Evolutionary conservation across 2,888 invertebrate genomes (phyloP).

Genomic region (Halocaridina rubra): DNA sequence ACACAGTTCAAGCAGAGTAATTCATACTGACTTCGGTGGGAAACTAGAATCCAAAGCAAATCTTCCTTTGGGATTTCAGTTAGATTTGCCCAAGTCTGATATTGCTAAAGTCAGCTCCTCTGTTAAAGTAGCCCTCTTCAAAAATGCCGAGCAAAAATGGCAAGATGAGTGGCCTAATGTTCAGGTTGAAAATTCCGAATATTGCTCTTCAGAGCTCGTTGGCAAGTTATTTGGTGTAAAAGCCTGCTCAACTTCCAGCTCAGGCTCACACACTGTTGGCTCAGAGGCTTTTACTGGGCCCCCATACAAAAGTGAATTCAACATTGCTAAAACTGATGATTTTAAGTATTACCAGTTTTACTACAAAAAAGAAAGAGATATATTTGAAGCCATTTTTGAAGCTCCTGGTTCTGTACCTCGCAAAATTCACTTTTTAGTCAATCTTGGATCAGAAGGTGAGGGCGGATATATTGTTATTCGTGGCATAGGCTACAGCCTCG

Average conservation of each 20-base stretch:
- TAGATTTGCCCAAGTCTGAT: neutral
- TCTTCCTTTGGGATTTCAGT: neutral
- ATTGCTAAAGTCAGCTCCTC: slow-evolving; percentile 22
- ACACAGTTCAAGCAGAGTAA: neutral
- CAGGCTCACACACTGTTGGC: neutral
- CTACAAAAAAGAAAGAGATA: neutral
- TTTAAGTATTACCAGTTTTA: slow-evolving; percentile 38
- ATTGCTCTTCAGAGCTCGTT: slow-evolving; percentile 9
- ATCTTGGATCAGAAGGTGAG: neutral
- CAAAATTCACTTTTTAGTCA: slow-evolving; percentile 7
- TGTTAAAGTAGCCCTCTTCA: slow-evolving; percentile 11
- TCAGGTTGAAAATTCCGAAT: neutral
- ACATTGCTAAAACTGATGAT: slow-evolving; percentile 29
- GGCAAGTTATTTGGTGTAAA: slow-evolving; percentile 20
- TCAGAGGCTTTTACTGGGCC: neutral
- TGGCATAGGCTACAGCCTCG: neutral
- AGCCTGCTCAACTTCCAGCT: slow-evolving; percentile 3
- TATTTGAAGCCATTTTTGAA: slow-evolving; percentile 20
- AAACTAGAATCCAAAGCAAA: neutral
- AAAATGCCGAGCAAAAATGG: slow-evolving; percentile 20
- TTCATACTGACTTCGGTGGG: slow-evolving; percentile 21
- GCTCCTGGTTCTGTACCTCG: slow-evolving; percentile 40
- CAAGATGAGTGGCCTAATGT: neutral
- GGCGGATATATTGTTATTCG: slow-evolving; percentile 18
- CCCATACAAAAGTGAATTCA: slow-evolving; percentile 1